Conservation (phyloP, 2,797 vertebrate species). For the Sitta carolinensis region DNA sequence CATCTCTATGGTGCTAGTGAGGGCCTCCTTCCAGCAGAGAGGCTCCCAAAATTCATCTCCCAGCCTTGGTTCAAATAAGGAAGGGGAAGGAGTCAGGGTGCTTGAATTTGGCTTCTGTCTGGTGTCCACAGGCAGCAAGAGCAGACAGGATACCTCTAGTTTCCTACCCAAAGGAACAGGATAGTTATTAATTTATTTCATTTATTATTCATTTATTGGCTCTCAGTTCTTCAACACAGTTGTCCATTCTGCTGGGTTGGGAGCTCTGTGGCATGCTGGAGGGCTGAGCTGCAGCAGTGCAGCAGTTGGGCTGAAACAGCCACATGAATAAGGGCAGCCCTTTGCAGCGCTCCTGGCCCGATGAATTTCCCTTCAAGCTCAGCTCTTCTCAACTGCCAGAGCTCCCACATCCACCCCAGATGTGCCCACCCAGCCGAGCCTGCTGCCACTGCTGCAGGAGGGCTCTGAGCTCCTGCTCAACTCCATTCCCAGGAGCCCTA, state of each 20-base stretch:
- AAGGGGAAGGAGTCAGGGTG: not conserved
- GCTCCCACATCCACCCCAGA: not conserved
- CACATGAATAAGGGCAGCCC: not conserved
- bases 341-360: not conserved
- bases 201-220: not conserved
- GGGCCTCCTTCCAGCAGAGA: not conserved
- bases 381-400: not conserved
- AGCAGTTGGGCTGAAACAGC: not conserved
- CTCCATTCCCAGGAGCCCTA: not conserved
- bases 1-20: not conserved
- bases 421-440: not conserved
- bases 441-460: not conserved
- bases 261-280: not conserved
- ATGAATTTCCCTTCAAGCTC: not conserved
- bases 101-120: not conserved
- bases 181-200: not conserved
- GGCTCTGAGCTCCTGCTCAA: accelerated
- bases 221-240: not conserved
- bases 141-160: not conserved
- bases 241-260: not conserved
- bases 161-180: not conserved
- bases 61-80: not conserved
- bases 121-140: not conserved
- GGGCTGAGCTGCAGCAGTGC: accelerated
- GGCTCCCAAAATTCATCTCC: not conserved